Percentiles rank a stretch among this genome's conserved stretches.
Conservation (phyloP, 2,113 vertebrate genomes). For the Mesocricetus auratus region DNA sequence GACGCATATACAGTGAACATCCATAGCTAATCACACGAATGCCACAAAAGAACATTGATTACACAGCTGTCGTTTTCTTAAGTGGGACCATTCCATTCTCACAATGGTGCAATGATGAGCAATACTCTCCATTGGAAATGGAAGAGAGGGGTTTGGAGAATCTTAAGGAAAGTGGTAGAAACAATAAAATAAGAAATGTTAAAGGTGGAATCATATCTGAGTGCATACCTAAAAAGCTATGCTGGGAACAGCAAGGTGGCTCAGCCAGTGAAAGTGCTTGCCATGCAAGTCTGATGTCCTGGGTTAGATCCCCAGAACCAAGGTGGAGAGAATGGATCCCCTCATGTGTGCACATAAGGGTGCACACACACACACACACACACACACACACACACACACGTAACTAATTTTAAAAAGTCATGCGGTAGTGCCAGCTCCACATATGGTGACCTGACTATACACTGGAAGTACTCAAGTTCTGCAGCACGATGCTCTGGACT, state of each 20-base stretch:
- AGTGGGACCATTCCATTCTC: background rate
- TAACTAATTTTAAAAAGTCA: background rate
- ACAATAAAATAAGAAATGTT: background rate
- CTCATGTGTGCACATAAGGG: too few relatives aligned
- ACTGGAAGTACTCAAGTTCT: accelerated
- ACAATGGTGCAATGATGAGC: background rate
- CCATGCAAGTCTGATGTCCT: background rate
- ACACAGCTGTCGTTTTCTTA: background rate
- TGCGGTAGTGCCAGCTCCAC: background rate
- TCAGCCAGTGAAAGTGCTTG: background rate
- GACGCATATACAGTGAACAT: background rate
- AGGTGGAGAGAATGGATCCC: background rate
- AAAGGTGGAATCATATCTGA: background rate
- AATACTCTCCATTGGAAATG: background rate
- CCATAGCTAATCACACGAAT: background rate
- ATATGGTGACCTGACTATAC: accelerated
- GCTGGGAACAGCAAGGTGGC: background rate
- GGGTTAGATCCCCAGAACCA: background rate
- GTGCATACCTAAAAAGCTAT: accelerated
- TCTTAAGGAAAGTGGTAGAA: background rate
- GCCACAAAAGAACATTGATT: background rate
- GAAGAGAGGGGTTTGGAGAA: background rate
- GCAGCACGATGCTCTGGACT: accelerated
- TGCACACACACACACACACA: too few relatives aligned
- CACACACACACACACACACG: too few relatives aligned